A percentile compares a stretch with the other conserved stretches of the same genome.
Conservation (phyloP, 2,113 vertebrate genomes). For the Chunga burmeisteri region DNA sequence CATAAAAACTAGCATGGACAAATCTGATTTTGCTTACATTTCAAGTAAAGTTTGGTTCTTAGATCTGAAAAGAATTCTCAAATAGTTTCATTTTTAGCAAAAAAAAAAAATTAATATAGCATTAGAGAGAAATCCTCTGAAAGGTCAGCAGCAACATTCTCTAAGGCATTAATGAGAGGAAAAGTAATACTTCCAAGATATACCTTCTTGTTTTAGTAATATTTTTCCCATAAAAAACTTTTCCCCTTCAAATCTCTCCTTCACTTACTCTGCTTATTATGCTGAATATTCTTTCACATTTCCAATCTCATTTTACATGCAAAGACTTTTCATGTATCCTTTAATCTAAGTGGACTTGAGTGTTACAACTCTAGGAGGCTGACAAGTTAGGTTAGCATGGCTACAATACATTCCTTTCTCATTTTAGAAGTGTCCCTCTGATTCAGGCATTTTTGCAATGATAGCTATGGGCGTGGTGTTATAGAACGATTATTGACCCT, state of each 20-base stretch:
- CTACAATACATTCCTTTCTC: constrained; percentile 12
- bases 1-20: not conserved
- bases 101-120: not conserved
- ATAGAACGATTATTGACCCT: not conserved
- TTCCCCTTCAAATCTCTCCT: not conserved
- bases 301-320: not conserved
- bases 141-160: not conserved
- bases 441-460: not conserved
- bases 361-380: not conserved
- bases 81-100: not conserved
- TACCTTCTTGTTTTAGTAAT: not conserved
- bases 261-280: not conserved
- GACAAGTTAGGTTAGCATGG: constrained; percentile 22
- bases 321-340: not conserved
- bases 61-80: not conserved
- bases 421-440: not conserved
- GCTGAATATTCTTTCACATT: not conserved
- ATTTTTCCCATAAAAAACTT: not conserved
- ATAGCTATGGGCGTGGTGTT: not conserved
- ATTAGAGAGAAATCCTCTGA: not conserved
- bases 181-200: not conserved
- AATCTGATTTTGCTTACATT: not conserved
- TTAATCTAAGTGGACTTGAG: not conserved
- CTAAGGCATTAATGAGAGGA: not conserved
- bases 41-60: not conserved